A percentile compares a stretch with the other conserved stretches of the same genome.
These are phyloP conservation scores for Delichon dasypus DNA, from an alignment of 2,797 vertebrate species.

Conservation along the genomic window DNA sequence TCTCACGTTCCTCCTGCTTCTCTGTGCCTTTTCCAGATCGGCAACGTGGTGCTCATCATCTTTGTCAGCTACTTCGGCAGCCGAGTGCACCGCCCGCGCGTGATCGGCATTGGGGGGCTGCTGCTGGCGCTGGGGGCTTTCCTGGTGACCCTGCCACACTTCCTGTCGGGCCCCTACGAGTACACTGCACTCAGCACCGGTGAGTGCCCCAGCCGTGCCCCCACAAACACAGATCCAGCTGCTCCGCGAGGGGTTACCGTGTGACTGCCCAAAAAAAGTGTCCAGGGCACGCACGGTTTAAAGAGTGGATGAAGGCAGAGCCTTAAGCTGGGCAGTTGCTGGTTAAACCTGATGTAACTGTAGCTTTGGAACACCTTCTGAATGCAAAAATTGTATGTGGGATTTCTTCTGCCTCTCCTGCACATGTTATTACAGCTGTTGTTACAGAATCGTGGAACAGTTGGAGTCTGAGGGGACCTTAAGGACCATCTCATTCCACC, in stretches of 20 bases:
- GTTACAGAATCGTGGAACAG: not conserved
- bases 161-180: conserved; percentile 84
- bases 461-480: not conserved
- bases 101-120: conserved; percentile 88
- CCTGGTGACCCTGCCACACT: conserved; percentile 92
- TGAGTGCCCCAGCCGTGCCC: conserved; percentile 66
- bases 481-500: fast-evolving
- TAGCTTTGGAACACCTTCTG: not conserved
- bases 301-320: not conserved
- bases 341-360: not conserved
- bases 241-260: fast-evolving
- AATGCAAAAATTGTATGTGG: not conserved
- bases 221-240: not conserved
- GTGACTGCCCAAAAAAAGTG: not conserved
- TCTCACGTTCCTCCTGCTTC: fast-evolving
- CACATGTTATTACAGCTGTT: fast-evolving
- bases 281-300: fast-evolving
- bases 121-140: conserved; percentile 88
- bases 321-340: not conserved
- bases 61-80: conserved; percentile 97
- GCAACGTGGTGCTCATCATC: conserved; percentile 90
- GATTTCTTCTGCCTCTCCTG: not conserved
- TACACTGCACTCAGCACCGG: conserved; percentile 73
- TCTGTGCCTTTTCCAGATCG: conserved; percentile 77
- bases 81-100: conserved; percentile 87